A percentile compares a stretch with the other conserved stretches of the same genome.
These are phyloP conservation scores for Etheostoma nigrum DNA, from an alignment of 2,797 vertebrate species.

Conservation along the genomic window DNA sequence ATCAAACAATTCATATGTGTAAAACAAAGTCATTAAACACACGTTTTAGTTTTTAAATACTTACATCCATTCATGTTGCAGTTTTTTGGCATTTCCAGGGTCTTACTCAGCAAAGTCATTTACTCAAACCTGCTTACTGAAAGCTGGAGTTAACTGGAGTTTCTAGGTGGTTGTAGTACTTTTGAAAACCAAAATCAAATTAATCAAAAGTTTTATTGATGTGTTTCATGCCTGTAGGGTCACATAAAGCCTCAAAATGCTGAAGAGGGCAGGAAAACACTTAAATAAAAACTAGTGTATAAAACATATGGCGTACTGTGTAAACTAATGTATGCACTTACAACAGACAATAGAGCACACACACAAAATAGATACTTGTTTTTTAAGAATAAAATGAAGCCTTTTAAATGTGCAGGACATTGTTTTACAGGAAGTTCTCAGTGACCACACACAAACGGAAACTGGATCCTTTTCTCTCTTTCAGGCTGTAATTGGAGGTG, in stretches of 20 bases:
- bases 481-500: constrained; percentile 74
- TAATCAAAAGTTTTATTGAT: background rate
- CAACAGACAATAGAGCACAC: constrained; percentile 48
- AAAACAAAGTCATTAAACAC: constrained; percentile 8
- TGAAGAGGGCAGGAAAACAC: background rate
- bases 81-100: constrained; percentile 10
- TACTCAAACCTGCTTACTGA: background rate
- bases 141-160: background rate
- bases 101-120: constrained; percentile 17
- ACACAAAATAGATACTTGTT: background rate
- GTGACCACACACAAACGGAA: constrained; percentile 54
- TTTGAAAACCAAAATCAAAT: constrained; percentile 14
- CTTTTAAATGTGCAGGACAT: constrained; percentile 30
- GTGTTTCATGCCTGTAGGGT: constrained; percentile 9
- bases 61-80: constrained; percentile 15
- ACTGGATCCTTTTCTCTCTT: constrained; percentile 74
- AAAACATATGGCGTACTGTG: background rate
- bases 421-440: constrained; percentile 40
- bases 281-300: constrained; percentile 14
- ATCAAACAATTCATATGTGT: background rate
- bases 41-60: constrained; percentile 1
- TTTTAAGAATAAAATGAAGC: constrained; percentile 17
- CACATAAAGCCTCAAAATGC: background rate
- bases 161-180: constrained; percentile 1
- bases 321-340: constrained; percentile 27